These are phyloP conservation scores for Pyrgilauda ruficollis DNA, from an alignment of 2,113 vertebrate genomes.

Conservation along the genomic window DNA sequence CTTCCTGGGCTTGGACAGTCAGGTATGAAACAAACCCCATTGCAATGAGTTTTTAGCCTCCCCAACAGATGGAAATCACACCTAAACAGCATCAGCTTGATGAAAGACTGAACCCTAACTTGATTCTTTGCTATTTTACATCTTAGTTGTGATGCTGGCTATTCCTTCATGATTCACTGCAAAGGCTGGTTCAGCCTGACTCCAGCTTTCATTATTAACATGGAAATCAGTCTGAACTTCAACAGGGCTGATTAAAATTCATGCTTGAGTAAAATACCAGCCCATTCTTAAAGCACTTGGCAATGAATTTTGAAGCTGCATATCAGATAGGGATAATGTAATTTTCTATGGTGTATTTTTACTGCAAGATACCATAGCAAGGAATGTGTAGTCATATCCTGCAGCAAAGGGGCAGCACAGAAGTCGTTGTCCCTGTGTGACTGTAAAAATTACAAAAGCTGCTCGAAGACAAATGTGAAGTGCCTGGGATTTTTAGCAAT, in stretches of 20 bases:
- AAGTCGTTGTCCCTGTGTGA: neutral
- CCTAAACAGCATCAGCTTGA: neutral
- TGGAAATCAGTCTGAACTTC: neutral
- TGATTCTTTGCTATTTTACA: neutral
- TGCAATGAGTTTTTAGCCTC: neutral
- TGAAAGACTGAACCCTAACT: neutral
- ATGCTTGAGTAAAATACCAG: neutral
- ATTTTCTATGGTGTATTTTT: neutral
- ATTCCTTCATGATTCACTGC: neutral
- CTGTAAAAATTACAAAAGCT: neutral
- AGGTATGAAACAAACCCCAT: conserved; percentile 72
- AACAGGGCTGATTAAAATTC: neutral
- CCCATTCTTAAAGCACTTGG: neutral
- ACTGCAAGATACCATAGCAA: neutral
- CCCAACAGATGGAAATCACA: too few relatives aligned
- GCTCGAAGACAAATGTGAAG: neutral
- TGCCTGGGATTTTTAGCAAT: neutral
- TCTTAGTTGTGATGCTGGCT: neutral
- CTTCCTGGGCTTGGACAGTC: conserved; percentile 96
- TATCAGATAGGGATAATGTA: neutral
- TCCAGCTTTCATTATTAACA: neutral
- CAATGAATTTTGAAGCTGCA: neutral
- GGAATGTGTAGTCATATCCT: neutral
- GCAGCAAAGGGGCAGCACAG: neutral
- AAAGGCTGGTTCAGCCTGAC: neutral